Percentiles rank a stretch among this genome's conserved stretches.
These are phyloP conservation scores for Conopomorpha cramerella DNA, from an alignment of 1,140 invertebrate genomes.

Conservation along the genomic window DNA sequence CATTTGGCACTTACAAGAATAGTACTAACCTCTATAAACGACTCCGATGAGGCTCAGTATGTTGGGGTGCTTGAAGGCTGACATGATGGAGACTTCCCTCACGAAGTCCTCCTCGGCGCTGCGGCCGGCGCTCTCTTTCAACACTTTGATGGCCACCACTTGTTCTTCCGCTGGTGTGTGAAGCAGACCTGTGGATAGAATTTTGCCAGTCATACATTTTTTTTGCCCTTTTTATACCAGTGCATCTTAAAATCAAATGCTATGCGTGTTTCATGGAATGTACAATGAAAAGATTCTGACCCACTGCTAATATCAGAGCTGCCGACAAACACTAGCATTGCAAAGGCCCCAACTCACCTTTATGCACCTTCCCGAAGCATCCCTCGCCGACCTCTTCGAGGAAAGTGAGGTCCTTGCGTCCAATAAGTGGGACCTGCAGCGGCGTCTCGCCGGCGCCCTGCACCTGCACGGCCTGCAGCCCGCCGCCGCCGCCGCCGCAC, in stretches of 20 bases:
- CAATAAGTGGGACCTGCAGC: constrained; percentile 65
- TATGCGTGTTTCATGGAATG: no score
- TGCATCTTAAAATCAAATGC: no score
- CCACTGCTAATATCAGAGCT: no score
- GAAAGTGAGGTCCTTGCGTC: constrained; percentile 68
- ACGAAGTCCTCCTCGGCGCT: constrained; percentile 85
- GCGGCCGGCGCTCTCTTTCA: constrained; percentile 80
- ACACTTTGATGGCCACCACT: constrained; percentile 82
- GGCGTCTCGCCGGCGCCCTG: constrained; percentile 19
- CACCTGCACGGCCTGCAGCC: constrained; percentile 8
- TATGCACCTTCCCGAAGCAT: constrained; percentile 90
- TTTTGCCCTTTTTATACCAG: no score
- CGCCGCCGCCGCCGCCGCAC: constrained; percentile 6
- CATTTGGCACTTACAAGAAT: no score
- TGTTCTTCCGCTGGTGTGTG: constrained; percentile 43
- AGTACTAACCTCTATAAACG: constrained; percentile 69
- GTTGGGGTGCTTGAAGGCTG: constrained; percentile 83
- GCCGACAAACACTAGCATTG: no score
- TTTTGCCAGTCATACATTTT: no score
- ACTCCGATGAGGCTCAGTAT: constrained; percentile 85
- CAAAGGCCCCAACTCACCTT: no score
- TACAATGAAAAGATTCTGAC: no score
- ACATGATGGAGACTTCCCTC: constrained; percentile 89
- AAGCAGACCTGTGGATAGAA: constrained; percentile 68
- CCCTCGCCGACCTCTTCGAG: constrained; percentile 85